Percentiles rank a stretch among this genome's conserved stretches.
phyloP scores from a whole-genome alignment of 2,888 invertebrate species.

The Girardia tigrina region DNA sequence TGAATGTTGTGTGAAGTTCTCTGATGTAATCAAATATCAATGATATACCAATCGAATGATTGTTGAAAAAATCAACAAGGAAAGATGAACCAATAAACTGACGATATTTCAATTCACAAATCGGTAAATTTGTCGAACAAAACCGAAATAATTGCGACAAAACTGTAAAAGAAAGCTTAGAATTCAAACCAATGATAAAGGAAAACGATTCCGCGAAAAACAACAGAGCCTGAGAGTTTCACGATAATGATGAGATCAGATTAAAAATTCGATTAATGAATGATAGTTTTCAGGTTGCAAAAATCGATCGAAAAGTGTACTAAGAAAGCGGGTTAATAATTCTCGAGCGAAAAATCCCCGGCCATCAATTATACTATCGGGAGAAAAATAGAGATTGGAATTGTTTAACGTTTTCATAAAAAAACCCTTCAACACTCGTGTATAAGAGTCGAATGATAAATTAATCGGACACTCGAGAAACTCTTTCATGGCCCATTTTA shows the following conservation, averaged over 20 bases:
- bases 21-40: background rate
- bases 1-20: background rate
- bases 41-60: background rate
- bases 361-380: background rate
- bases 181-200: background rate
- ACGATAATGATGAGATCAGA: slow-evolving; percentile 1
- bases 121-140: background rate
- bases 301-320: background rate
- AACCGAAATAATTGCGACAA: background rate
- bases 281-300: background rate
- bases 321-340: background rate
- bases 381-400: slow-evolving; percentile 16
- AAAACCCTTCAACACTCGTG: background rate
- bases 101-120: background rate
- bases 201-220: slow-evolving; percentile 13
- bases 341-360: background rate
- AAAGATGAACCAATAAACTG: background rate
- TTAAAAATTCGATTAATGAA: background rate
- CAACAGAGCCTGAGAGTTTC: background rate
- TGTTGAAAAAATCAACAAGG: background rate
- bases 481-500: background rate
- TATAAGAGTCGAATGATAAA: background rate
- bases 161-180: background rate
- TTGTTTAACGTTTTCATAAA: background rate
- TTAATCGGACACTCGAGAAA: background rate